These are phyloP conservation scores for Campylomormyrus numenius DNA, from an alignment of 2,113 vertebrate genomes.

Conservation along the genomic window DNA sequence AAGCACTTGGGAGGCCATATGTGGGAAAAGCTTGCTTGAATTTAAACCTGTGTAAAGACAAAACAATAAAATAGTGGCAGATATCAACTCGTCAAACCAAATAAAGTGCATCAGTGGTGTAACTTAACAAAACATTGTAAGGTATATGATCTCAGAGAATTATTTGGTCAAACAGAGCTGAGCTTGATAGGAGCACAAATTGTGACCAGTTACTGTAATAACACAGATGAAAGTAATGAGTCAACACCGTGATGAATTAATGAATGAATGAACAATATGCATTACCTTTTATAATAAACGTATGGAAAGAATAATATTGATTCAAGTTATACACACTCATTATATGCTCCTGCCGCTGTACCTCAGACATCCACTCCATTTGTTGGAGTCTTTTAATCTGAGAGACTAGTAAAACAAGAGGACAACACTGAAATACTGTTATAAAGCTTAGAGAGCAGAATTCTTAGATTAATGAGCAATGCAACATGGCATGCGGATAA, in stretches of 20 bases:
- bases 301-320: background rate
- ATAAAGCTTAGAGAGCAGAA: background rate
- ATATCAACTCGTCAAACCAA: background rate
- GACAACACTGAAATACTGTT: background rate
- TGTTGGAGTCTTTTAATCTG: background rate
- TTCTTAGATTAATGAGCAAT: background rate
- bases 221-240: background rate
- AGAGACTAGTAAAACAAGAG: background rate
- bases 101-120: background rate
- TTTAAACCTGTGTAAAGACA: background rate
- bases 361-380: background rate
- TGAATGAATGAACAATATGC: background rate
- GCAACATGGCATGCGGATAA: background rate
- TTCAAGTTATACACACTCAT: background rate
- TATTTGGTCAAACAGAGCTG: background rate
- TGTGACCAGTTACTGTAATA: background rate
- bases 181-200: background rate
- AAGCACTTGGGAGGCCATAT: background rate
- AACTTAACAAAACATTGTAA: background rate
- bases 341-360: background rate
- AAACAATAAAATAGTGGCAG: background rate
- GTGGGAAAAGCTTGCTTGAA: background rate
- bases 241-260: background rate
- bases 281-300: background rate
- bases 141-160: background rate